Evolutionary conservation across 2,888 invertebrate species (phyloP).

Genomic region (Portevinia maculata): DNA sequence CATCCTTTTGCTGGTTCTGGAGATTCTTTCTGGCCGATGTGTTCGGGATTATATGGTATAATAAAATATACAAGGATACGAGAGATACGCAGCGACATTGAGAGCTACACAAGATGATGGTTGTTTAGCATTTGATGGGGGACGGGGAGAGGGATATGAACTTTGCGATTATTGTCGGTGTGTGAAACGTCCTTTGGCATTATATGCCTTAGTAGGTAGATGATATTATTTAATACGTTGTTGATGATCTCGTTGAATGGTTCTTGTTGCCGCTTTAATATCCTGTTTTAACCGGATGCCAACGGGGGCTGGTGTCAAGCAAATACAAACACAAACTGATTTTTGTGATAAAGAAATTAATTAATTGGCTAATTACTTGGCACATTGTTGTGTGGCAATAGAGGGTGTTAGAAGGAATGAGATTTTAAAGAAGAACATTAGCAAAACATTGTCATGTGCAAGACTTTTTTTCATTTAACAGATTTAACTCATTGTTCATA

Average conservation of each 20-base stretch:
- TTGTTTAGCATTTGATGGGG: constrained; percentile 3
- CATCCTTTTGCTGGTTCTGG: constrained; percentile 19
- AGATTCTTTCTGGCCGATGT: constrained; percentile 60
- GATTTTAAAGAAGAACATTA: not conserved
- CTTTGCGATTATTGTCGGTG: constrained; percentile 62
- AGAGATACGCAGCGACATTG: constrained; percentile 55
- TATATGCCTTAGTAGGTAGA: constrained; percentile 48
- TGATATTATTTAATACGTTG: constrained; percentile 63
- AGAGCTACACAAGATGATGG: constrained; percentile 47
- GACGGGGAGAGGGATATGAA: constrained; percentile 18
- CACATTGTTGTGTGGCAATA: constrained; percentile 33
- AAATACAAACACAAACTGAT: constrained; percentile 35
- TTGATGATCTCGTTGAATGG: constrained; percentile 58
- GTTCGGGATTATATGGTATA: constrained; percentile 62
- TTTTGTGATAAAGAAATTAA: constrained; percentile 53
- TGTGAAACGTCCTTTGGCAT: constrained; percentile 64
- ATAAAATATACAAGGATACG: constrained; percentile 54
- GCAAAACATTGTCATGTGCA: too few relatives aligned
- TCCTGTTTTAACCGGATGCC: constrained; percentile 11
- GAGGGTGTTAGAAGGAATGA: not conserved
- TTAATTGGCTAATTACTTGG: constrained; percentile 57
- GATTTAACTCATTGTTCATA: too few relatives aligned
- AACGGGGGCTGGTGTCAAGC: not conserved
- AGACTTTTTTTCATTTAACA: too few relatives aligned
- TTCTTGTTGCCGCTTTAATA: constrained; percentile 42